phyloP scores from a whole-genome alignment of 1,140 invertebrate species.

The Tribolium castaneum region DNA sequence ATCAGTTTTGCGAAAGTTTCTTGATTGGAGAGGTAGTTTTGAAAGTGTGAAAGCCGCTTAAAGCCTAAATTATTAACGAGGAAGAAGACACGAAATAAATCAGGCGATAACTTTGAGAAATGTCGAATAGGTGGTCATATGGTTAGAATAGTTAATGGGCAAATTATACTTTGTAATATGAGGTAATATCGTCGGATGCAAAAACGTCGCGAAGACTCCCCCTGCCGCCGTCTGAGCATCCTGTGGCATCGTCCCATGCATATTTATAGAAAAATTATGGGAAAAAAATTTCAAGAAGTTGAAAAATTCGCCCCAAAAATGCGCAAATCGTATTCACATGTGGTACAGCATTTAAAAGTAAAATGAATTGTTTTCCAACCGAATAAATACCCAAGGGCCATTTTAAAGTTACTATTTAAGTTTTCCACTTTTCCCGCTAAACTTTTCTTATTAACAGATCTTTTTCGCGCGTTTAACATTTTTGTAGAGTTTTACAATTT shows the following conservation, averaged over 20 bases:
- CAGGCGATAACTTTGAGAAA: slow-evolving; percentile 39
- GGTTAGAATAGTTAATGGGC: slow-evolving; percentile 47
- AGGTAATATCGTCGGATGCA: slow-evolving; percentile 45
- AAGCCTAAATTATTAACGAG: slow-evolving; percentile 18
- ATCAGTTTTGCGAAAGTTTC: slow-evolving; percentile 23
- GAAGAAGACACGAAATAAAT: slow-evolving; percentile 43
- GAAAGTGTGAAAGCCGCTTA: neutral
- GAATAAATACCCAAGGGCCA: slow-evolving; percentile 29
- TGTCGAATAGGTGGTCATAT: slow-evolving; percentile 43
- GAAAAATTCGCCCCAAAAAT: neutral
- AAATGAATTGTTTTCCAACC: slow-evolving; percentile 29
- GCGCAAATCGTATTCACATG: slow-evolving; percentile 21
- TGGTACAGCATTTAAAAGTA: slow-evolving; percentile 27
- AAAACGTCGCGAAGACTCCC: slow-evolving; percentile 47
- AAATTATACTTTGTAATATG: slow-evolving; percentile 55
- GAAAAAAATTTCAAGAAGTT: slow-evolving; percentile 10
- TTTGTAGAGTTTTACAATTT: slow-evolving; percentile 14
- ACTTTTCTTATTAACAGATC: slow-evolving; percentile 34
- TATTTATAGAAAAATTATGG: slow-evolving; percentile 53
- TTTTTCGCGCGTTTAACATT: slow-evolving; percentile 14
- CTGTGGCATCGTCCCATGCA: slow-evolving; percentile 45
- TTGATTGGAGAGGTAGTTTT: neutral
- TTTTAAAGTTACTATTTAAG: slow-evolving; percentile 32
- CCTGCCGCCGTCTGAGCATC: slow-evolving; percentile 7
- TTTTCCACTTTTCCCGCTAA: slow-evolving; percentile 23